These are phyloP conservation scores for Drosophila bocqueti DNA, from an alignment of 1,140 invertebrate genomes.

Conservation along the genomic window DNA sequence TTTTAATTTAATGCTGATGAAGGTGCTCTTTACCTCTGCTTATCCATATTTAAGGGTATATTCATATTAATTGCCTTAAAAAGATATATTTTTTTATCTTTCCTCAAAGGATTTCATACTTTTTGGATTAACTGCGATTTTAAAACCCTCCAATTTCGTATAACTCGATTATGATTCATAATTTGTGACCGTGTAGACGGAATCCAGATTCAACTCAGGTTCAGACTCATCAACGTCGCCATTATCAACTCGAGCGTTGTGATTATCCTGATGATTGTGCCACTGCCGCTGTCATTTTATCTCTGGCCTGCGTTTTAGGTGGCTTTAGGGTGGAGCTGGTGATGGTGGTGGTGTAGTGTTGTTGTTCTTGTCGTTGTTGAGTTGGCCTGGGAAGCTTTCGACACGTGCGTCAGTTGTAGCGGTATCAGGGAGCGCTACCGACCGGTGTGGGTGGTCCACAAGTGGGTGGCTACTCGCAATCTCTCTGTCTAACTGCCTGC, in stretches of 20 bases:
- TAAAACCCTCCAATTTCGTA: background rate
- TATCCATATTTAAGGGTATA: background rate
- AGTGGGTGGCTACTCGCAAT: constrained; percentile 35
- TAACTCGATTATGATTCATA: background rate
- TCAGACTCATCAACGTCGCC: constrained; percentile 72
- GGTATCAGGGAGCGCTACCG: background rate
- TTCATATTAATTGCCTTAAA: no score
- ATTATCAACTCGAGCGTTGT: constrained; percentile 76
- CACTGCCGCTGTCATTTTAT: constrained; percentile 46
- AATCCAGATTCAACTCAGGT: constrained; percentile 35
- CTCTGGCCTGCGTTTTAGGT: constrained; percentile 24
- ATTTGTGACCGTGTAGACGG: constrained; percentile 25
- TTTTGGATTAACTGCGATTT: background rate
- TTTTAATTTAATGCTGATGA: background rate
- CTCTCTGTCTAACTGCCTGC: constrained; percentile 14
- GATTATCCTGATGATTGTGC: constrained; percentile 74
- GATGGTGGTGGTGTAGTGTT: background rate
- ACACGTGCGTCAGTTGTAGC: constrained; percentile 47
- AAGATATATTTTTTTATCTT: background rate
- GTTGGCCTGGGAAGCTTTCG: constrained; percentile 15
- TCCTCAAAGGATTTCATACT: no score
- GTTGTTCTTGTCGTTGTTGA: background rate
- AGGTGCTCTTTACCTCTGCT: background rate
- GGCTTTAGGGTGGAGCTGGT: background rate
- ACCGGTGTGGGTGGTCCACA: constrained; percentile 11